Evolutionary conservation across 1,140 invertebrate species (phyloP), one percentile per base, ranked within the genome.

Genomic region (Idris sp.): DNA sequence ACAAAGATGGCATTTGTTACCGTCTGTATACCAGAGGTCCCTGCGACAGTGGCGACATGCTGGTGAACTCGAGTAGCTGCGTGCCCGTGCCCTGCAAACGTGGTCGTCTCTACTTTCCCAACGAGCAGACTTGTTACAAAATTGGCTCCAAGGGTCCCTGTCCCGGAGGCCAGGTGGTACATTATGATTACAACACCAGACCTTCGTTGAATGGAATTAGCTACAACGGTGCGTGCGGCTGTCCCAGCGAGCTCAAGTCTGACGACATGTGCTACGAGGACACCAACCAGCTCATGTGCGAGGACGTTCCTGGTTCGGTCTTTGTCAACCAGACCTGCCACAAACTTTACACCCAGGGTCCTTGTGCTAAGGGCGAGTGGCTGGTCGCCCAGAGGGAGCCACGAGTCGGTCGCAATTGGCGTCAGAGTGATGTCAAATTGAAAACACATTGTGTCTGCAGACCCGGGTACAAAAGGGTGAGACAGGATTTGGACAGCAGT

Each of bases 201-300:
- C 93, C 93, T 0, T 93, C 93, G 0, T 72, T 94, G 0, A 93
- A 95, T 71, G 94, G 93, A 0, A 89, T 95, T 11, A 93, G 93
- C n/a, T 94, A 94, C 77, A 93, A 93, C 51, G 94, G 93, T 0
- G 89, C 93, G 2, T 95, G 94, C 67, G 92, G 91, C 2, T 95
- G 93, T 74, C 89, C 89, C 0, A 89, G 82, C 1, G 77, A 82
- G 0, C 41, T 89, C 3, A 83, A 77, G 28, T 64, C 65, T 15
- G 48, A 64, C 16, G 82, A 75, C 11, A 81, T 82, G 16, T 86
- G 84, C 61, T 61, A 22, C 14, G 81, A 78, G 7, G 80, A 79
- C 22, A 68, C 53, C 2, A 72, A 72, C 4, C 72, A 74, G 3
- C 53, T 82, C 8, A 81, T 69, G 14, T 93, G 92, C 69, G 89